Percentiles rank a stretch among this genome's conserved stretches.
Evolutionary conservation across 2,113 vertebrate genomes (phyloP).

Genomic region (Psilopogon haemacephalus): DNA sequence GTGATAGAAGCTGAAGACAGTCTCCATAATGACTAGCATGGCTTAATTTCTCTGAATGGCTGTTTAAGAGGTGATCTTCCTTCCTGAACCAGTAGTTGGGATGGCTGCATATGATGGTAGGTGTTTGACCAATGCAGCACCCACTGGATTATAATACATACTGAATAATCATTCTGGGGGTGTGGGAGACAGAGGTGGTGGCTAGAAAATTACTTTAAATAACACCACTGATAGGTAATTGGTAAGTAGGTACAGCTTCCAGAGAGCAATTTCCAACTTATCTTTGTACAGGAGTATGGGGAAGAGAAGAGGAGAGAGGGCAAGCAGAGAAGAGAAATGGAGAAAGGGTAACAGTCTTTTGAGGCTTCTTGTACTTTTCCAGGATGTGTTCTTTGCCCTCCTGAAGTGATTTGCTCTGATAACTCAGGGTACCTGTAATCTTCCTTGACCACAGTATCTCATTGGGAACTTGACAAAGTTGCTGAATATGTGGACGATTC

Average conservation of each 20-base stretch:
- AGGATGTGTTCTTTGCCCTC: not conserved
- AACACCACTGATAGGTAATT: not conserved
- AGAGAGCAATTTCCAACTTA: not conserved
- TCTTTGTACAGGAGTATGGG: not conserved
- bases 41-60: not conserved
- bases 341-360: not conserved
- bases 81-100: not conserved
- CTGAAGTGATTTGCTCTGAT: not conserved
- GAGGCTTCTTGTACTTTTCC: not conserved
- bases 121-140: not conserved
- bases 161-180: not conserved
- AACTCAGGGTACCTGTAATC: not conserved
- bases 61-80: not conserved
- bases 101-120: not conserved
- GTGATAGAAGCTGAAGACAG: not conserved
- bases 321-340: not conserved
- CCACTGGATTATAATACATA: not conserved
- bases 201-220: conserved; percentile 1
- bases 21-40: not conserved
- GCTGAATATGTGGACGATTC: not conserved
- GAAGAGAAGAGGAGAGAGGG: not conserved
- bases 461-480: not conserved
- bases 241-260: not conserved
- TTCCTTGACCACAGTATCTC: not conserved
- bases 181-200: not conserved